Base-by-base conservation (phyloP, 2,888 invertebrate genomes). In the Agonum fuliginosum region DNA sequence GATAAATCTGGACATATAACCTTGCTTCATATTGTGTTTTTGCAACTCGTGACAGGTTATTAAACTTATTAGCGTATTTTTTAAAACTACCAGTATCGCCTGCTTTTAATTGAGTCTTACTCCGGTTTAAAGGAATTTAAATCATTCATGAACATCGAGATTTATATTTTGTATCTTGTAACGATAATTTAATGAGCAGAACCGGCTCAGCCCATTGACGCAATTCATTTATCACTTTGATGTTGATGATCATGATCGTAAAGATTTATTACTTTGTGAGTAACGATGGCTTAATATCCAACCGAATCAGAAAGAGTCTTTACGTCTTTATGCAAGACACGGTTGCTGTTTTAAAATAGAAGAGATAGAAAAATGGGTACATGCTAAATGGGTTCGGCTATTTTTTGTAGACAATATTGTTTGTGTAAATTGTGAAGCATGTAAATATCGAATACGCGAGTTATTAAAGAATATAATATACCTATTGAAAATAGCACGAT, bases 41-140 rank as follows among this genome's bases (percentile, higher is more conserved):
- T 46, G 74, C 24, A 74, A 43, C 4, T 14, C 10, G 37, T 43
- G 43, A 74, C 74, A 43, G 74, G 74, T 74, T 62, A 43, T 74
- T 74, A 74, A 74, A 74, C 74, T 74, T 74, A 74, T 74, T 74
- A 71, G 51, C 5, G 24, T 17, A 27, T 14, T 51, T 48, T 71
- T 71, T 71, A 51, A 34, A 51, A 71, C 17, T 69, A 69, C 46
- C 46, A 17, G 46, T 17, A 17, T 17, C 17, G 12, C 24, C n/a
- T n/a, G 24, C 14, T 22, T 12, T 8, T 54, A 24, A 54, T 14
- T 54, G 27, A 54, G 24, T 4, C 27, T 22, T 24, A 12, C 14
- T 27, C 5, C 14, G 54, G 1, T 54, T 27, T 2, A 54, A 27
- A 24, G 27, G 24, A 54, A 46, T 46, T 46, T 46, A 0, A 46